phyloP scores from a whole-genome alignment of 2,888 invertebrate genomes.

The Drosophila kanekoi region DNA sequence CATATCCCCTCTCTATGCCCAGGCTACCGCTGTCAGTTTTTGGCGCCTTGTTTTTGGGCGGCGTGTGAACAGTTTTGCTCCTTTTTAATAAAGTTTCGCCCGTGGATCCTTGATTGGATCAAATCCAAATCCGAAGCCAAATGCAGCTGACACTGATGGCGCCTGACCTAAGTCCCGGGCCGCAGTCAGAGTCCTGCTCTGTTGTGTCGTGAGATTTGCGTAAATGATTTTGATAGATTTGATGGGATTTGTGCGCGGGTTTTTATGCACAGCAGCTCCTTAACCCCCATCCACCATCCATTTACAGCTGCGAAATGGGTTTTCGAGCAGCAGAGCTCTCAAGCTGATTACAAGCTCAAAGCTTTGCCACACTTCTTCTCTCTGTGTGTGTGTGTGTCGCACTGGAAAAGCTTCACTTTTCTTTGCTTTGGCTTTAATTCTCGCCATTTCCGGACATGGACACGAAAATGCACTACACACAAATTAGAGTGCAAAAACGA shows the following conservation, averaged over 20 bases:
- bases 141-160: slow-evolving; percentile 56
- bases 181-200: slow-evolving; percentile 1
- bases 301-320: slow-evolving; percentile 32
- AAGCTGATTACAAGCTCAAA: slow-evolving; percentile 51
- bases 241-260: slow-evolving; percentile 66
- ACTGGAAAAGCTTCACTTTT: slow-evolving; percentile 39
- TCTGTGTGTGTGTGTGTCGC: slow-evolving; percentile 8
- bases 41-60: slow-evolving; percentile 62
- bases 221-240: slow-evolving; percentile 79
- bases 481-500: slow-evolving; percentile 59
- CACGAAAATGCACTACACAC: slow-evolving; percentile 72
- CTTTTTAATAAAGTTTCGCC: slow-evolving; percentile 66
- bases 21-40: slow-evolving; percentile 55
- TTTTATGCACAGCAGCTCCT: slow-evolving; percentile 26
- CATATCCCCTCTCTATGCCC: not conserved
- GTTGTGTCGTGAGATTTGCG: slow-evolving; percentile 62
- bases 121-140: slow-evolving; percentile 25
- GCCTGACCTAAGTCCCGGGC: slow-evolving; percentile 32
- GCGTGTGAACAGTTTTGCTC: slow-evolving; percentile 60
- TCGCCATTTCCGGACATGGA: slow-evolving; percentile 55
- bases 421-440: slow-evolving; percentile 57
- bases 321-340: slow-evolving; percentile 44
- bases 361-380: slow-evolving; percentile 12
- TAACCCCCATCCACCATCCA: not conserved
- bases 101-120: slow-evolving; percentile 65